phyloP scores from a whole-genome alignment of 2,888 invertebrate genomes.

The Oscheius sp. region DNA sequence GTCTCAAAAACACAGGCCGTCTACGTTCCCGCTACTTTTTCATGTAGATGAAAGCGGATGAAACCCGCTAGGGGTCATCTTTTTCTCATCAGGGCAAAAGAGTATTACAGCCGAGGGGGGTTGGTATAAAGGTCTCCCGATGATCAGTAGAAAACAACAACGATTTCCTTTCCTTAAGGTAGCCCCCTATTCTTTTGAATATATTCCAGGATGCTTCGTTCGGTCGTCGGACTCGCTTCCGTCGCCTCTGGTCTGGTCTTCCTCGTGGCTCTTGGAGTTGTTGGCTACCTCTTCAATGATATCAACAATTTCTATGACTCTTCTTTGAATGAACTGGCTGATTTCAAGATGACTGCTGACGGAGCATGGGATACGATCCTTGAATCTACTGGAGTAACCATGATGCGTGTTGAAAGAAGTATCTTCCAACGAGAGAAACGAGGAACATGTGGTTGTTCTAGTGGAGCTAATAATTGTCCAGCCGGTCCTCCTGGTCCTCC shows the following conservation, averaged over 20 bases:
- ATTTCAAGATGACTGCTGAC: slow-evolving; percentile 37
- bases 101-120: not conserved
- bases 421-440: slow-evolving; percentile 52
- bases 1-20: too few relatives aligned
- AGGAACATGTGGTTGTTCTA: slow-evolving; percentile 46
- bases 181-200: not conserved
- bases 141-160: not conserved
- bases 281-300: slow-evolving; percentile 10
- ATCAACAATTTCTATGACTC: slow-evolving; percentile 8
- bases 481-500: slow-evolving; percentile 55
- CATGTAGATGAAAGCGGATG: too few relatives aligned
- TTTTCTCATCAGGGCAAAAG: too few relatives aligned
- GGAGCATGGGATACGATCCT: slow-evolving; percentile 51
- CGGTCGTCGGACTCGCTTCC: not conserved
- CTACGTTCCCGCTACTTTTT: too few relatives aligned
- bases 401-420: slow-evolving; percentile 8
- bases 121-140: not conserved
- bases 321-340: slow-evolving; percentile 3
- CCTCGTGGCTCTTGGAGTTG: slow-evolving; percentile 2
- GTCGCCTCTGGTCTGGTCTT: not conserved
- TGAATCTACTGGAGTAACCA: not conserved
- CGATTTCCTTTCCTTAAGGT: not conserved
- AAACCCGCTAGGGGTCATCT: too few relatives aligned
- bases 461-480: slow-evolving; percentile 49
- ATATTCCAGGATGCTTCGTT: not conserved